Evolutionary conservation across 2,797 vertebrate species (phyloP).

Genomic region (Sternotherus odoratus): DNA sequence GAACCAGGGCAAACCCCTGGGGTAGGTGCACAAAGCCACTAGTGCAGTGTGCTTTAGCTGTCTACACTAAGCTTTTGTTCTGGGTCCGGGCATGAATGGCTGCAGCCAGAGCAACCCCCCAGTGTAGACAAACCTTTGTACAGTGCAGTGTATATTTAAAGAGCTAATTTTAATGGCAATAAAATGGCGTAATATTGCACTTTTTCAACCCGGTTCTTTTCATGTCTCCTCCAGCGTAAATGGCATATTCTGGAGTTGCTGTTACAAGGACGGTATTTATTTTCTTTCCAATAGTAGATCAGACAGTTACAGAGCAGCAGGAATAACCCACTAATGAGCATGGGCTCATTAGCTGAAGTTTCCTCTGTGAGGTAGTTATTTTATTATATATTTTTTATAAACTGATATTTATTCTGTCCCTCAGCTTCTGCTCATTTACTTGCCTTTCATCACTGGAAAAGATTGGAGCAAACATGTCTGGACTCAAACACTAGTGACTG

Average conservation of each 20-base stretch:
- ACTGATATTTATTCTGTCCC: constrained; percentile 31
- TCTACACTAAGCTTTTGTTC: neutral
- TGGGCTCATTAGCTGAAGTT: constrained; percentile 7
- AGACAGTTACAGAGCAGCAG: neutral
- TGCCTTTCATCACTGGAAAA: constrained; percentile 22
- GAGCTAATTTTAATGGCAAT: neutral
- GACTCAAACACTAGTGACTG: neutral
- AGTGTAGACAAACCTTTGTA: neutral
- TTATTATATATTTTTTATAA: constrained; percentile 46
- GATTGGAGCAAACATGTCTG: constrained; percentile 14
- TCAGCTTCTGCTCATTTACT: constrained; percentile 38
- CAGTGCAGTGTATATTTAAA: neutral
- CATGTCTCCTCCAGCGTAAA: neutral
- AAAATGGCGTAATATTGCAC: accelerated
- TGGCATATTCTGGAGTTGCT: neutral
- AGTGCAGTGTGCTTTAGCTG: neutral
- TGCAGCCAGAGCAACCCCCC: neutral
- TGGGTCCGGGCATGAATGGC: neutral
- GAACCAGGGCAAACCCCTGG: neutral
- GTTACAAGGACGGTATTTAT: constrained; percentile 28
- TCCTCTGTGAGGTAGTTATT: neutral
- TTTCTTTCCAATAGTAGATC: constrained; percentile 16
- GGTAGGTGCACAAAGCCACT: accelerated
- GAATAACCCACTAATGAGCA: neutral
- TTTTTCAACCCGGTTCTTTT: neutral